Conservation (phyloP, 2,113 vertebrate species). For the Alaudala cheleensis region DNA sequence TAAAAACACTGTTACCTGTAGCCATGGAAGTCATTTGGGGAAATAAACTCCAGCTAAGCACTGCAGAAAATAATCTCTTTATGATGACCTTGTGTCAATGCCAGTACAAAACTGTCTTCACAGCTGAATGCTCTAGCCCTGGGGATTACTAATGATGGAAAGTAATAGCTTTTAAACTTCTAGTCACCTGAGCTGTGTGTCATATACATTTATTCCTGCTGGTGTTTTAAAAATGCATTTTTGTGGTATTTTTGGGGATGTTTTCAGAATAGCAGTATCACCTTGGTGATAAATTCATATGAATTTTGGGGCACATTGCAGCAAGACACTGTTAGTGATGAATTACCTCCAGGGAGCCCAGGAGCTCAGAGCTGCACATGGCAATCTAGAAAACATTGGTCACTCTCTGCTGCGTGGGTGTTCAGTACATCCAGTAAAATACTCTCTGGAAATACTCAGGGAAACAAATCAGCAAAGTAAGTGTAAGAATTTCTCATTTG, state of each 20-base stretch:
- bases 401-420: neutral
- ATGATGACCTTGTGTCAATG: constrained; percentile 41
- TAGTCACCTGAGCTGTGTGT: constrained; percentile 16
- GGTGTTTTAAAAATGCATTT: constrained; percentile 13
- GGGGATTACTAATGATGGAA: constrained; percentile 48
- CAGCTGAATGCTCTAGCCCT: constrained; percentile 36
- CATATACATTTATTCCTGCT: neutral
- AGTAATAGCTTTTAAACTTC: constrained; percentile 50
- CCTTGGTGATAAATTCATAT: neutral
- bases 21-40: neutral
- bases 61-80: constrained; percentile 40
- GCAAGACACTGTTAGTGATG: neutral
- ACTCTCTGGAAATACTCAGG: neutral
- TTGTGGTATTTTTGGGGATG: neutral
- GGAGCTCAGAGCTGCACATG: neutral
- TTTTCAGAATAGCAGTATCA: neutral
- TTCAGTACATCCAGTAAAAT: neutral
- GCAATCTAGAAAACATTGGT: neutral
- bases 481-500: neutral
- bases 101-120: constrained; percentile 39
- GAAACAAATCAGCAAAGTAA: neutral
- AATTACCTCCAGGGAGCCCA: neutral
- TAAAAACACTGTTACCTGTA: neutral
- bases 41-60: constrained; percentile 3
- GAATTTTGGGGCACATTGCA: neutral